phyloP scores from a whole-genome alignment of 2,888 invertebrate species.

The Lithophane semibrunnea region DNA sequence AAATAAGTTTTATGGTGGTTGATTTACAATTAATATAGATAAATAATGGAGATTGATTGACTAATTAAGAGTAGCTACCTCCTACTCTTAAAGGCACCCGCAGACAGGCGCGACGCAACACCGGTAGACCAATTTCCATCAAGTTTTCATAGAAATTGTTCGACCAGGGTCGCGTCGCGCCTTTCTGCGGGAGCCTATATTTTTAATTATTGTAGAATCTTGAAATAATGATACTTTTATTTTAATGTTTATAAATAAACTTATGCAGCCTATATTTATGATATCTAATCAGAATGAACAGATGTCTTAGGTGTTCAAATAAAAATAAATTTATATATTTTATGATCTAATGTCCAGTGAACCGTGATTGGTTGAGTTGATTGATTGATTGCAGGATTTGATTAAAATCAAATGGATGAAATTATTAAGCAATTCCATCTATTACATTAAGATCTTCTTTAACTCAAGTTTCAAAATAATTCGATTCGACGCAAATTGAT shows the following conservation, averaged over 20 bases:
- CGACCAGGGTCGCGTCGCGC: too few relatives aligned
- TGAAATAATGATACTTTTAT: background rate
- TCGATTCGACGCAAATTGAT: conserved; percentile 20
- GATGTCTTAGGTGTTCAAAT: background rate
- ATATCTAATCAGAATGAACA: background rate
- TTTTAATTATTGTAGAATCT: background rate
- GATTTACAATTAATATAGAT: background rate
- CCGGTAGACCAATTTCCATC: too few relatives aligned
- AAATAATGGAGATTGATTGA: background rate
- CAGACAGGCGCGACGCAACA: too few relatives aligned
- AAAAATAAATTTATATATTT: conserved; percentile 10
- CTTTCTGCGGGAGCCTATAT: too few relatives aligned
- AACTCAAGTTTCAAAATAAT: background rate
- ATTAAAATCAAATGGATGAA: conserved; percentile 31
- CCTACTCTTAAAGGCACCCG: background rate
- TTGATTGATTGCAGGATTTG: conserved; percentile 31
- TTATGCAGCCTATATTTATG: background rate
- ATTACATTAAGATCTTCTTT: conserved; percentile 7
- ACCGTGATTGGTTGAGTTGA: background rate
- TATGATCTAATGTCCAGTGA: background rate
- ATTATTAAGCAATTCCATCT: conserved; percentile 7
- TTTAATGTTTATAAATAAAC: background rate
- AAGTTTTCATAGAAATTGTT: too few relatives aligned
- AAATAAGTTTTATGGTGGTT: background rate
- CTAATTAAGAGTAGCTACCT: background rate